Conservation (phyloP, 2,113 vertebrate genomes). For the Anhinga anhinga region DNA sequence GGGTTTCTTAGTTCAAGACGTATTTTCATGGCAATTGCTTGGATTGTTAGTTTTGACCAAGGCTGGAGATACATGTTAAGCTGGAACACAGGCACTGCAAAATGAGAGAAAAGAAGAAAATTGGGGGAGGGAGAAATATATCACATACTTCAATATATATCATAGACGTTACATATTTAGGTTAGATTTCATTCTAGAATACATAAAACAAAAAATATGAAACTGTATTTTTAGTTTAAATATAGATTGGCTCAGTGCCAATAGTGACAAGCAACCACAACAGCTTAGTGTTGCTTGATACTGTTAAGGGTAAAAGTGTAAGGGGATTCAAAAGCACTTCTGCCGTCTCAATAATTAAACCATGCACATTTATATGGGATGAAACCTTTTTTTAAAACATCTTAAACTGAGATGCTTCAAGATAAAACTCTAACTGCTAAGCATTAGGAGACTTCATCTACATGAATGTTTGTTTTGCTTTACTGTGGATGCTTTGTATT, state of each 20-base stretch:
- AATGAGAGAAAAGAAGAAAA: background rate
- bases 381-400: background rate
- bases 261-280: background rate
- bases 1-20: background rate
- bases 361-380: background rate
- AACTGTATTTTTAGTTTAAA: background rate
- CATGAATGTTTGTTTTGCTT: background rate
- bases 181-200: background rate
- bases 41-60: background rate
- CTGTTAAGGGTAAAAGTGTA: background rate
- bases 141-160: background rate
- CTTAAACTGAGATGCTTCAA: background rate
- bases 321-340: background rate
- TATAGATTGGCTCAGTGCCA: background rate
- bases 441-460: background rate
- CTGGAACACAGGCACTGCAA: background rate
- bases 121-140: background rate
- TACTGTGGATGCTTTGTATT: background rate
- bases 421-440: background rate
- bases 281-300: background rate
- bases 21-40: background rate
- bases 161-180: background rate
- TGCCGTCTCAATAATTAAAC: background rate
- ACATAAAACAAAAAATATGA: background rate
- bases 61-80: background rate